Conservation (phyloP, 1,140 invertebrate species). For the Monomorium pharaonis region DNA sequence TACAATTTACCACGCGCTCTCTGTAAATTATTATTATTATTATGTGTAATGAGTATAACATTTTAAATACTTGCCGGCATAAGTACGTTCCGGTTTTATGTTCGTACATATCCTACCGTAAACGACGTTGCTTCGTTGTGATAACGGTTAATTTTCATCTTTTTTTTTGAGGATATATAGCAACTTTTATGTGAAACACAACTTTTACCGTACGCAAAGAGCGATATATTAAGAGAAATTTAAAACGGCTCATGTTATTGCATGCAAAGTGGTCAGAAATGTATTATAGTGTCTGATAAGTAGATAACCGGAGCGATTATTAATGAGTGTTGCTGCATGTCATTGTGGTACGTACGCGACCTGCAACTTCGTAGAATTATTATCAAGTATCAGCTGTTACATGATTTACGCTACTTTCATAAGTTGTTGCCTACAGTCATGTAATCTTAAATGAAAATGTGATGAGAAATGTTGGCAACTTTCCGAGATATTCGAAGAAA, state of each 20-base stretch:
- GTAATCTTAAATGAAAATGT: background rate
- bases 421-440: background rate
- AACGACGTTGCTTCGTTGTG: background rate
- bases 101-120: background rate
- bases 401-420: background rate
- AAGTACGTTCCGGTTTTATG: background rate
- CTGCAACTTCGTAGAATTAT: background rate
- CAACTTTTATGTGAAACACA: background rate
- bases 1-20: background rate
- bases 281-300: background rate
- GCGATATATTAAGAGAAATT: slow-evolving; percentile 31
- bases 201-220: background rate
- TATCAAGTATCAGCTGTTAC: slow-evolving; percentile 13
- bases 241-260: slow-evolving; percentile 17
- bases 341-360: background rate
- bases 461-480: slow-evolving; percentile 4
- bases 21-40: background rate
- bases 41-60: background rate
- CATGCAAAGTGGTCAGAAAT: slow-evolving; percentile 16
- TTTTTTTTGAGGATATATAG: background rate
- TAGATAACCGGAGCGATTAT: background rate
- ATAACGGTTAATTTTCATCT: background rate
- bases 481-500: background rate
- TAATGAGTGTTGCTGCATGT: background rate
- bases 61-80: background rate